phyloP scores from a whole-genome alignment of 2,888 invertebrate genomes.

The Drosophila recens region DNA sequence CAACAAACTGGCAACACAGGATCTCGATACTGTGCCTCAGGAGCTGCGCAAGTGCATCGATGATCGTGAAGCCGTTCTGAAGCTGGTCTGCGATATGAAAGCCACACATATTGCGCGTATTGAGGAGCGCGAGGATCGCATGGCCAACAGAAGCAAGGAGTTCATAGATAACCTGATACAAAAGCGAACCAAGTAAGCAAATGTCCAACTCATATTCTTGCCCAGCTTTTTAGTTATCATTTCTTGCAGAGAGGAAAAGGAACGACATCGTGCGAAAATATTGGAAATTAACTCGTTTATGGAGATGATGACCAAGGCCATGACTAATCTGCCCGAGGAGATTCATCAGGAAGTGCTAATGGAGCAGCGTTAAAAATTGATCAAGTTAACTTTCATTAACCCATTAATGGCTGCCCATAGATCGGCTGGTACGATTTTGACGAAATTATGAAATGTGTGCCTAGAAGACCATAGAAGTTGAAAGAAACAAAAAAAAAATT shows the following conservation, averaged over 20 bases:
- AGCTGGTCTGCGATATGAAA: conserved; percentile 88
- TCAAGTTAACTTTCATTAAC: background rate
- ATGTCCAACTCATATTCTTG: background rate
- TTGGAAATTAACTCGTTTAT: conserved; percentile 92
- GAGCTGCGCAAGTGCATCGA: conserved; percentile 85
- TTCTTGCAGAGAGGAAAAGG: conserved; percentile 88
- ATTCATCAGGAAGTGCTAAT: conserved; percentile 42
- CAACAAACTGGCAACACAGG: conserved; percentile 68
- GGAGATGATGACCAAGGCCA: conserved; percentile 89
- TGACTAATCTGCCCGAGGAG: conserved; percentile 68
- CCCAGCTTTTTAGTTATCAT: no score
- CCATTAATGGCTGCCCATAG: no score
- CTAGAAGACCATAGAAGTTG: no score
- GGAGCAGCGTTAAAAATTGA: conserved; percentile 5
- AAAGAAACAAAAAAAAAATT: no score
- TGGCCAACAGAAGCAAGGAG: conserved; percentile 89
- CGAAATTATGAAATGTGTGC: no score
- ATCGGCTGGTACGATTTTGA: no score
- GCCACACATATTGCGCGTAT: conserved; percentile 91
- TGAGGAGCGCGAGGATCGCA: conserved; percentile 91
- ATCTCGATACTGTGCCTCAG: conserved; percentile 77
- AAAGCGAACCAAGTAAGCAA: conserved; percentile 88
- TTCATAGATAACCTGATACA: conserved; percentile 90
- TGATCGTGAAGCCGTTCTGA: conserved; percentile 89
- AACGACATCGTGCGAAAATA: conserved; percentile 90